These are phyloP conservation scores for Thunnus maccoyii DNA, from an alignment of 2,113 vertebrate genomes.

Conservation along the genomic window DNA sequence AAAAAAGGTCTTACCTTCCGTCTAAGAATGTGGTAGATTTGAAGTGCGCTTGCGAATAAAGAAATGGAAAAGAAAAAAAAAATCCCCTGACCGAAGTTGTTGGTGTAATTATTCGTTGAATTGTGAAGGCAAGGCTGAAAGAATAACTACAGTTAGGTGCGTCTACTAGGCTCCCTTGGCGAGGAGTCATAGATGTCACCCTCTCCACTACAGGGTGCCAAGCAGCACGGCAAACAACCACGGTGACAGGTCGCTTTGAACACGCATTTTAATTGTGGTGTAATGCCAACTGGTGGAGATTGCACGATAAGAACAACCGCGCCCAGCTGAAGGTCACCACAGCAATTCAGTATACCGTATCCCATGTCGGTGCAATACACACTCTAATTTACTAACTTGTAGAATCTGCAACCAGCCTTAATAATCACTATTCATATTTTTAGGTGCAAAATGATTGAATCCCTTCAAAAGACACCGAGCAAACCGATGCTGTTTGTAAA, in stretches of 20 bases:
- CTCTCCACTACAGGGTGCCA: conserved; percentile 73
- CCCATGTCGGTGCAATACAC: conserved; percentile 19
- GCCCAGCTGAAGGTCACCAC: conserved; percentile 76
- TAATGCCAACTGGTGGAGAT: conserved; percentile 73
- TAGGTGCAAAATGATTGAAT: conserved; percentile 2
- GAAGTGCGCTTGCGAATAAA: conserved; percentile 18
- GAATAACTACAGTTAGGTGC: conserved; percentile 55
- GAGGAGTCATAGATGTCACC: conserved; percentile 77
- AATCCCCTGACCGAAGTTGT: conserved; percentile 29
- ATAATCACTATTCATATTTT: conserved; percentile 15
- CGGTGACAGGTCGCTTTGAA: conserved; percentile 72
- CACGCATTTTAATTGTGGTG: conserved; percentile 77
- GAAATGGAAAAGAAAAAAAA: background rate
- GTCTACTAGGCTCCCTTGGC: conserved; percentile 62
- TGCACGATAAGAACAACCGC: conserved; percentile 69
- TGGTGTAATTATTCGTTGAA: conserved; percentile 50
- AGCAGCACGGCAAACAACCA: conserved; percentile 65
- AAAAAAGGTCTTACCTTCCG: conserved; percentile 67
- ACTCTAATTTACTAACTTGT: conserved; percentile 22
- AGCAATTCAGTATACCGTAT: conserved; percentile 36
- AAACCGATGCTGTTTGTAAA: background rate
- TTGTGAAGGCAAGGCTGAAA: conserved; percentile 43
- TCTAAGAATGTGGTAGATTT: conserved; percentile 1
- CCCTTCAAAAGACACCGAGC: background rate
- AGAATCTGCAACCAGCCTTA: background rate